phyloP scores from a whole-genome alignment of 1,140 invertebrate species.

The Probaryconus sp. region DNA sequence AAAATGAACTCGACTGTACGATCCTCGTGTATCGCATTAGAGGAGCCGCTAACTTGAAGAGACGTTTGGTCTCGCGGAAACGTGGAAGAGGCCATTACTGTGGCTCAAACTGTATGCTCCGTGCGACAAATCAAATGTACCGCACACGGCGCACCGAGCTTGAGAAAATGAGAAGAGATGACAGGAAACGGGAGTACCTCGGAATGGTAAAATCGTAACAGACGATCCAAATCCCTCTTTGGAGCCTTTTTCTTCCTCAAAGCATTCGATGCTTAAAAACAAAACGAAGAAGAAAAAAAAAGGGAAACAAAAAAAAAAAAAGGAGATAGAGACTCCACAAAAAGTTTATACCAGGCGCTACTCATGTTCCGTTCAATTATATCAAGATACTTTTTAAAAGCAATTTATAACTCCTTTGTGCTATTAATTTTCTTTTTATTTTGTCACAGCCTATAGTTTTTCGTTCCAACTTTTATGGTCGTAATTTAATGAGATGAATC shows the following conservation, averaged over 20 bases:
- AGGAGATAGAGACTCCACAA: no score
- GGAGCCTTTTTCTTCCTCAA: slow-evolving; percentile 35
- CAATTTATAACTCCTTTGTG: no score
- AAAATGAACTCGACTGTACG: slow-evolving; percentile 60
- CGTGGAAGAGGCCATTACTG: slow-evolving; percentile 57
- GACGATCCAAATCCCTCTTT: slow-evolving; percentile 52
- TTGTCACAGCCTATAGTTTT: no score
- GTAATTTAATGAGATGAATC: no score
- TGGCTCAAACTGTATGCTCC: slow-evolving; percentile 54
- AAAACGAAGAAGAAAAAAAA: slow-evolving; percentile 31
- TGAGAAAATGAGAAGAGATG: slow-evolving; percentile 63
- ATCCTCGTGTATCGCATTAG: slow-evolving; percentile 60
- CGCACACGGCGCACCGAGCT: slow-evolving; percentile 54
- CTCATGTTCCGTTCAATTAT: no score
- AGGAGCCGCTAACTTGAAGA: slow-evolving; percentile 57
- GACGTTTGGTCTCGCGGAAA: slow-evolving; percentile 64
- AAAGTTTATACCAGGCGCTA: no score
- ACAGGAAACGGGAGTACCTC: slow-evolving; percentile 62
- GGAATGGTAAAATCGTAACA: slow-evolving; percentile 63
- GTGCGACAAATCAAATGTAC: slow-evolving; percentile 63
- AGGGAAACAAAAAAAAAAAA: slow-evolving; percentile 31
- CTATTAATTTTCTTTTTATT: no score
- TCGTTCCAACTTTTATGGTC: no score
- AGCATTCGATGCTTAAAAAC: slow-evolving; percentile 1
- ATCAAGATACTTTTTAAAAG: no score